These are phyloP conservation scores for Sarcophaga subvicina DNA, from an alignment of 2,888 invertebrate genomes.

Conservation along the genomic window DNA sequence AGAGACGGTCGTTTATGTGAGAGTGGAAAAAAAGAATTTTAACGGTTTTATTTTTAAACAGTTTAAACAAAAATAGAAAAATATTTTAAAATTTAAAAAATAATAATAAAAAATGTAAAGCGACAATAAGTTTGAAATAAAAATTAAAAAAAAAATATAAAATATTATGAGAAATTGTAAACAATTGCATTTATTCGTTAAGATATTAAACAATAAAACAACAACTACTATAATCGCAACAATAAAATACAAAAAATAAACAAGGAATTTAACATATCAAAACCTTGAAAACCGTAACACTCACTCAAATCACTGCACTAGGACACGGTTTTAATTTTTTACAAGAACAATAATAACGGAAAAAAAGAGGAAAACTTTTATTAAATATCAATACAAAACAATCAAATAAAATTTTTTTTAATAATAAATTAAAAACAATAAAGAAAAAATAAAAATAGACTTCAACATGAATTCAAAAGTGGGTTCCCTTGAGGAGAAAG, in stretches of 20 bases:
- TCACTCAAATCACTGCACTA: neutral
- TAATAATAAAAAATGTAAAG: slow-evolving; percentile 30
- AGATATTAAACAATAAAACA: slow-evolving; percentile 21
- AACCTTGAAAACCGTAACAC: slow-evolving; percentile 47
- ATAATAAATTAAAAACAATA: slow-evolving; percentile 24
- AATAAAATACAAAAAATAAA: slow-evolving; percentile 35
- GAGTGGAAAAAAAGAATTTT: slow-evolving; percentile 29
- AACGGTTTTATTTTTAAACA: slow-evolving; percentile 57
- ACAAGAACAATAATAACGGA: neutral
- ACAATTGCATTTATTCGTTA: slow-evolving; percentile 61
- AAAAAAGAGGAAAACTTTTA: neutral
- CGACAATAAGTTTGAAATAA: slow-evolving; percentile 52
- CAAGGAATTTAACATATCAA: slow-evolving; percentile 67
- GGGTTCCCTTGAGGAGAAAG: slow-evolving; percentile 81
- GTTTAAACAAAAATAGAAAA: slow-evolving; percentile 9
- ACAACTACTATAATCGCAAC: slow-evolving; percentile 13
- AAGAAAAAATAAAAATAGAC: slow-evolving; percentile 25
- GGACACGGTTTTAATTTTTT: slow-evolving; percentile 1
- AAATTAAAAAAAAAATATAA: slow-evolving; percentile 26
- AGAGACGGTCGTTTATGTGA: slow-evolving; percentile 73
- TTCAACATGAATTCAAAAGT: slow-evolving; percentile 79
- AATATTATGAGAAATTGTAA: slow-evolving; percentile 44
- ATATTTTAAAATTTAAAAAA: slow-evolving; percentile 13
- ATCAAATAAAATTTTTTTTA: slow-evolving; percentile 12
- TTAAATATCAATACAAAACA: slow-evolving; percentile 38